Conservation (phyloP, 92 coral and sea anemone species). For the Porites divaricata region DNA sequence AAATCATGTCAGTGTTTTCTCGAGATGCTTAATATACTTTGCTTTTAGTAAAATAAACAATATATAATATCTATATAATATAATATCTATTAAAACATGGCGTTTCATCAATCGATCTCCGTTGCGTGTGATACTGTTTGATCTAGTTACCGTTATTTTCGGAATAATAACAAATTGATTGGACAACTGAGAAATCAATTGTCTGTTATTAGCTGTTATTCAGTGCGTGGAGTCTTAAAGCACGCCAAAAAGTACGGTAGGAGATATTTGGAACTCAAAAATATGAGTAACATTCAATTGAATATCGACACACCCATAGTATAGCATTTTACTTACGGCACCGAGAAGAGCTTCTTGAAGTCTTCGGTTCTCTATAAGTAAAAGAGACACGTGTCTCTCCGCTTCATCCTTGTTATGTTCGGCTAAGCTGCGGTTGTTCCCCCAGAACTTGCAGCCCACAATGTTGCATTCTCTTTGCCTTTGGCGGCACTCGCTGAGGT, state of each 20-base stretch:
- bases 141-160: no score
- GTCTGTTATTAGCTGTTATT: no score
- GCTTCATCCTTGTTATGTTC: constrained; percentile 9
- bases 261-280: background rate
- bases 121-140: no score
- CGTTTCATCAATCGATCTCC: no score
- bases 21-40: no score
- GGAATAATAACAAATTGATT: no score
- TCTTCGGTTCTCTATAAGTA: background rate
- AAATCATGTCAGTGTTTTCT: no score
- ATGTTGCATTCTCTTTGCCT: constrained; percentile 9
- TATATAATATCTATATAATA: no score
- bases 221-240: no score
- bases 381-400: constrained; percentile 15
- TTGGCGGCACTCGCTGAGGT: background rate
- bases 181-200: no score
- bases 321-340: background rate
- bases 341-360: constrained; percentile 6
- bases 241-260: background rate
- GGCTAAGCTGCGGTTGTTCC: background rate
- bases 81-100: no score
- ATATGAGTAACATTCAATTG: background rate
- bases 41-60: no score
- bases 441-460: constrained; percentile 15
- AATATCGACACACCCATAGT: background rate